These are phyloP conservation scores for Betta splendens DNA, from an alignment of 2,797 vertebrate species.

Conservation along the genomic window DNA sequence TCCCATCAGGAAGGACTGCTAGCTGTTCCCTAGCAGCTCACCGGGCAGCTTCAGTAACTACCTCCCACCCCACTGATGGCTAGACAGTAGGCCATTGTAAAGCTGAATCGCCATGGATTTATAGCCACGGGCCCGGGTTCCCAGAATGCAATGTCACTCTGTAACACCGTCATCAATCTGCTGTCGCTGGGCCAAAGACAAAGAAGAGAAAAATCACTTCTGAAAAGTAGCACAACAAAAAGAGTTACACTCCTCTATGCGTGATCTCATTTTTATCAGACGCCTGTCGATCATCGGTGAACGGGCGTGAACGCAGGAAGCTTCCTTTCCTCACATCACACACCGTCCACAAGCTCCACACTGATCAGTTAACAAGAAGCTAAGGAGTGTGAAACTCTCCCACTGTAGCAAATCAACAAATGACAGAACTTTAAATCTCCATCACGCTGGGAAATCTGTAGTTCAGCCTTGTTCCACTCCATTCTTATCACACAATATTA, in stretches of 20 bases:
- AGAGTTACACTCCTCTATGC: conserved; percentile 52
- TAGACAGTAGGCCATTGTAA: conserved; percentile 79
- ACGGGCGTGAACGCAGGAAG: conserved; percentile 35
- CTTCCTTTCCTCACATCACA: conserved; percentile 43
- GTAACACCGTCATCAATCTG: conserved; percentile 75
- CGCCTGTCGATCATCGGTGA: conserved; percentile 47
- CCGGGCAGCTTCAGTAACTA: conserved; percentile 66
- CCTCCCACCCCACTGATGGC: conserved; percentile 68
- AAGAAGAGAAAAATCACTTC: conserved; percentile 27
- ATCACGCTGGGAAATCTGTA: conserved; percentile 58
- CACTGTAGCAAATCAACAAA: conserved; percentile 62
- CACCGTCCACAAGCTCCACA: conserved; percentile 53
- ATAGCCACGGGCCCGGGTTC: conserved; percentile 69
- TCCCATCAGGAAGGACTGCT: conserved; percentile 33
- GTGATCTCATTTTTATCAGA: conserved; percentile 62
- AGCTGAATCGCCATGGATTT: conserved; percentile 75
- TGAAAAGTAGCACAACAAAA: conserved; percentile 54
- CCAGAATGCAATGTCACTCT: conserved; percentile 80
- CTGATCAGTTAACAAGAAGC: conserved; percentile 64
- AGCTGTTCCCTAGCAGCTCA: conserved; percentile 56
- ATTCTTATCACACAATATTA: conserved; percentile 12
- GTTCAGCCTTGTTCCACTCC: conserved; percentile 25
- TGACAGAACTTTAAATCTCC: conserved; percentile 65
- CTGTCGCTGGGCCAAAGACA: conserved; percentile 55
- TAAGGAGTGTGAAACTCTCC: conserved; percentile 54